A percentile compares a stretch with the other conserved stretches of the same genome.
Conservation (phyloP, 2,888 invertebrate genomes). For the Ennomos quercinarius region DNA sequence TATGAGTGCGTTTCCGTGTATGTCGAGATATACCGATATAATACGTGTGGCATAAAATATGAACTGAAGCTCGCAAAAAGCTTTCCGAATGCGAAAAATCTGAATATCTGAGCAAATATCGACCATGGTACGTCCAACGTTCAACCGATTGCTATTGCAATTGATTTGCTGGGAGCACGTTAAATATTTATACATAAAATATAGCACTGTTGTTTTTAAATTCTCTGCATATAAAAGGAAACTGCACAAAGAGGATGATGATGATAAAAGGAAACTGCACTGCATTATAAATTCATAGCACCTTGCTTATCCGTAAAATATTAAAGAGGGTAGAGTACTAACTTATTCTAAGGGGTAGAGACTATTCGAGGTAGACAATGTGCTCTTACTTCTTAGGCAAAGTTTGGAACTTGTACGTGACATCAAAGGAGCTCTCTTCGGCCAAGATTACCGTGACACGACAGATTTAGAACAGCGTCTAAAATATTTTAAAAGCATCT, state of each 20-base stretch:
- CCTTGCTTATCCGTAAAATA: conserved; percentile 8
- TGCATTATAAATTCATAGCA: conserved; percentile 5
- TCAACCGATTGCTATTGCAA: too few relatives aligned
- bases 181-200: too few relatives aligned
- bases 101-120: too few relatives aligned
- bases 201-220: too few relatives aligned
- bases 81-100: too few relatives aligned
- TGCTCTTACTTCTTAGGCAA: conserved; percentile 20
- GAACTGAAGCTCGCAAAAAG: too few relatives aligned
- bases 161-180: too few relatives aligned
- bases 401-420: conserved; percentile 33
- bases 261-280: too few relatives aligned
- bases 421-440: conserved; percentile 28
- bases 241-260: too few relatives aligned
- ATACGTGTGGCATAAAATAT: too few relatives aligned
- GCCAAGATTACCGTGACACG: conserved; percentile 29
- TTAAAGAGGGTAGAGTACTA: conserved; percentile 9
- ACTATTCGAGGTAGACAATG: conserved; percentile 13
- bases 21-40: conserved; percentile 5
- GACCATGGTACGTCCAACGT: too few relatives aligned
- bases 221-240: neutral
- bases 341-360: too few relatives aligned
- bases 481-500: conserved; percentile 20
- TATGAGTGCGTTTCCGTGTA: conserved; percentile 29
- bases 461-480: conserved; percentile 18